Conservation (phyloP, 64 coral and sea anemone species). For the Astreopora myriophthalma region DNA sequence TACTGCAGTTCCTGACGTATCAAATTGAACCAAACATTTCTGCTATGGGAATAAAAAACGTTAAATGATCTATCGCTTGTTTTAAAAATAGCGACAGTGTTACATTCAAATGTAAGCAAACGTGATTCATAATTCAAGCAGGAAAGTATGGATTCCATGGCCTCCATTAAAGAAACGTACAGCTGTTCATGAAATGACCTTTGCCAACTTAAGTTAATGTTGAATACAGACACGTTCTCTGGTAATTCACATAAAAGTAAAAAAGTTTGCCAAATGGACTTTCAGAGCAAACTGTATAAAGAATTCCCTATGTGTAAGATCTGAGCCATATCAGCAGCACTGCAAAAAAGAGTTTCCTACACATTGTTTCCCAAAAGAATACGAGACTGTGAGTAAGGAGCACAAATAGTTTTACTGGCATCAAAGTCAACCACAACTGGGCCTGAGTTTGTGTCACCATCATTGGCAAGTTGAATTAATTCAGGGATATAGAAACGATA, state of each 20-base stretch:
- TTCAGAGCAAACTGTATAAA: neutral
- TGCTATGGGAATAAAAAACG: neutral
- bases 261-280: no score
- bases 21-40: neutral
- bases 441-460: neutral
- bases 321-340: neutral
- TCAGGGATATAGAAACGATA: neutral
- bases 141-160: no score
- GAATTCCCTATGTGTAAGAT: neutral
- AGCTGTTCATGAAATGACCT: no score
- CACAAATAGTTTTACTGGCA: neutral
- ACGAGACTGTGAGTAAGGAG: neutral
- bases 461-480: neutral
- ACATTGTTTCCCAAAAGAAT: neutral
- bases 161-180: no score
- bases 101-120: constrained; percentile 15
- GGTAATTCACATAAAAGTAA: no score
- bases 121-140: no score
- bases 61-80: neutral
- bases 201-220: no score
- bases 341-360: neutral
- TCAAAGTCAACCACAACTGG: neutral
- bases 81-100: constrained; percentile 22
- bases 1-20: constrained; percentile 21
- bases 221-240: no score